Percentiles rank a stretch among this genome's conserved stretches.
phyloP scores from a whole-genome alignment of 2,113 vertebrate genomes.

The Craseonycteris thonglongyai region DNA sequence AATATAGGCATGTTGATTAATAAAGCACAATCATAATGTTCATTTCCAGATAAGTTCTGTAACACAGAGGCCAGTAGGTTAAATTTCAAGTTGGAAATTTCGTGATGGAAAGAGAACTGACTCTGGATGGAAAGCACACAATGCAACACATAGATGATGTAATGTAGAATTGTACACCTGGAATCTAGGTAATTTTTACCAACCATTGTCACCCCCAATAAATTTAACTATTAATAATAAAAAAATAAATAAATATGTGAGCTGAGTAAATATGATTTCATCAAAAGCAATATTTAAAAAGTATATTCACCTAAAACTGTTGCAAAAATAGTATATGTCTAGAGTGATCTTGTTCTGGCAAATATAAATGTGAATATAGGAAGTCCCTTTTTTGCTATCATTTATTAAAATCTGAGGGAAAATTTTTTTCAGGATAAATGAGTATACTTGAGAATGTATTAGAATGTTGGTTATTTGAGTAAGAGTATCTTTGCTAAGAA shows the following conservation, averaged over 20 bases:
- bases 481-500: not conserved
- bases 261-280: too few relatives aligned
- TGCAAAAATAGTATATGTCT: not conserved
- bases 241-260: too few relatives aligned
- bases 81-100: slow-evolving; percentile 19
- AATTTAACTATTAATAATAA: too few relatives aligned
- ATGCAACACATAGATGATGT: too few relatives aligned
- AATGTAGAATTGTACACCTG: too few relatives aligned
- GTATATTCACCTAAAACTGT: not conserved
- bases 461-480: not conserved
- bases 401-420: not conserved
- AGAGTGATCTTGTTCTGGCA: not conserved
- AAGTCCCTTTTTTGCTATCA: not conserved
- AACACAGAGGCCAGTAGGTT: not conserved
- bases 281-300: too few relatives aligned
- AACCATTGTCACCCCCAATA: too few relatives aligned
- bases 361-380: not conserved
- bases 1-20: not conserved
- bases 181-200: too few relatives aligned
- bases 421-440: not conserved
- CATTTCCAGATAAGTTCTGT: not conserved
- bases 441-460: not conserved
- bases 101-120: too few relatives aligned
- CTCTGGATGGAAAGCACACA: too few relatives aligned
- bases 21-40: not conserved